These are phyloP conservation scores for Psilopsiagon aurifrons DNA, from an alignment of 2,113 vertebrate species.

Conservation along the genomic window DNA sequence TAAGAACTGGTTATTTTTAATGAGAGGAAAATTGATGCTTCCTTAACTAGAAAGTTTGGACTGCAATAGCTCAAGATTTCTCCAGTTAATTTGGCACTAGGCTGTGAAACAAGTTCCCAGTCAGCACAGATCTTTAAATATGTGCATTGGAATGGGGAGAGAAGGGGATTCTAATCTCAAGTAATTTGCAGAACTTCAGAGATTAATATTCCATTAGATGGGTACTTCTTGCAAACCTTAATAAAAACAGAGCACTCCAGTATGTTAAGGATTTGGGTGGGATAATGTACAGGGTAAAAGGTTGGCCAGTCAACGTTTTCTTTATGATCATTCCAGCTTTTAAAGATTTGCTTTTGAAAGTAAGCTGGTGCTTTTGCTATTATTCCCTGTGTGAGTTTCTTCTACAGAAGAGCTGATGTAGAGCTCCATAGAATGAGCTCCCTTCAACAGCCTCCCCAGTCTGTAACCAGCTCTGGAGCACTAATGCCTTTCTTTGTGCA, in stretches of 20 bases:
- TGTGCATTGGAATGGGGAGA: background rate
- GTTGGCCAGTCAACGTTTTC: background rate
- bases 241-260: background rate
- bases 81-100: background rate
- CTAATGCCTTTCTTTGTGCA: background rate
- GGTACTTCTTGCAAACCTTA: background rate
- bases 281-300: background rate
- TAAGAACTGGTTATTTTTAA: background rate
- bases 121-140: background rate
- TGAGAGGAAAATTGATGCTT: background rate
- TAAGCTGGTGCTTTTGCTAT: background rate
- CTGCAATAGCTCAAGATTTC: background rate
- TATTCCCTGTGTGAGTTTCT: background rate
- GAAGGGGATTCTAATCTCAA: background rate
- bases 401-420: background rate
- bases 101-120: background rate
- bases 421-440: background rate
- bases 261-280: background rate
- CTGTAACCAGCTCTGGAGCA: background rate
- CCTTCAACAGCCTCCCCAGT: background rate
- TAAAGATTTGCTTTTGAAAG: background rate
- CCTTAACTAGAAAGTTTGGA: background rate
- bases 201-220: constrained; percentile 17
- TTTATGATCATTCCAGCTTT: background rate
- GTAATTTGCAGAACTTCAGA: background rate